Conservation (phyloP, 2,113 vertebrate genomes). For the Apaloderma vittatum region DNA sequence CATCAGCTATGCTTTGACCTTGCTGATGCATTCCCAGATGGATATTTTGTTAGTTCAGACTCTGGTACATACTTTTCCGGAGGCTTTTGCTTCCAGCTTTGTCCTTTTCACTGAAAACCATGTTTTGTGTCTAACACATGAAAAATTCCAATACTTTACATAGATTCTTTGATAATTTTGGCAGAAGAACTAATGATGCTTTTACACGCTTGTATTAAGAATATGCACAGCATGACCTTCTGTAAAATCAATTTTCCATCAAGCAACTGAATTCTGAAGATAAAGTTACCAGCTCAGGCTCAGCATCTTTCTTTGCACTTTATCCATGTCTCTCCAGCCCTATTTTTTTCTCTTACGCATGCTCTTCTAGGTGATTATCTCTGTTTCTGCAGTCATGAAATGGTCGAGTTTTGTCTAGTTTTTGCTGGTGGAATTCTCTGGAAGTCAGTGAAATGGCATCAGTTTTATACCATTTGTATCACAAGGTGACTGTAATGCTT, state of each 20-base stretch:
- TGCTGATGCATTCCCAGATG: neutral
- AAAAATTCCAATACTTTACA: neutral
- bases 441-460: neutral
- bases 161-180: neutral
- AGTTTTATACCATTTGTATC: neutral
- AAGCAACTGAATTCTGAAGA: neutral
- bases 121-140: neutral
- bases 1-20: neutral
- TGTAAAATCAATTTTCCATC: neutral
- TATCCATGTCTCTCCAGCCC: neutral
- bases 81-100: neutral
- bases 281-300: neutral
- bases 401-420: neutral
- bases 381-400: neutral
- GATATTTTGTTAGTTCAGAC: neutral
- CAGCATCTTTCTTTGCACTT: neutral
- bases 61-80: neutral
- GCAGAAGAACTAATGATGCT: neutral
- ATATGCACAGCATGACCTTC: neutral
- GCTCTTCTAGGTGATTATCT: neutral
- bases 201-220: neutral
- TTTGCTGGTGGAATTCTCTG: neutral
- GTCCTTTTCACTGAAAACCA: neutral
- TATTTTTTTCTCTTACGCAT: neutral
- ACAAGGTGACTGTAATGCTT: neutral